A percentile compares a stretch with the other conserved stretches of the same genome.
These are phyloP conservation scores for Parnassius mnemosyne DNA, from an alignment of 2,888 invertebrate genomes.

Conservation along the genomic window DNA sequence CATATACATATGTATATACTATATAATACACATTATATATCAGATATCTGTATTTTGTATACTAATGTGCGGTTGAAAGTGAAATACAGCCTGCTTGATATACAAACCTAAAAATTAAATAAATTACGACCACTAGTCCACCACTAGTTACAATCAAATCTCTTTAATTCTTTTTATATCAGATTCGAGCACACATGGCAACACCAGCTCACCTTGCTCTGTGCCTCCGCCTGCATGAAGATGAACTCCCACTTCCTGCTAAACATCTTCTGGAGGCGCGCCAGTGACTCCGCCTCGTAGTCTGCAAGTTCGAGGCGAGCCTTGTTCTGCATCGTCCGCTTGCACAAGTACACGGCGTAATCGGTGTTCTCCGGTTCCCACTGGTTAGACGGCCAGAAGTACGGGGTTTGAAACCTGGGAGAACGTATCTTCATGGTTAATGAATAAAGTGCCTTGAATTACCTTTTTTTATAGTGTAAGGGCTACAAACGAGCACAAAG, in stretches of 20 bases:
- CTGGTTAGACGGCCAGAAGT: conserved; percentile 99
- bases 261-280: conserved; percentile 98
- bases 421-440: not conserved
- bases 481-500: too few relatives aligned
- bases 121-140: too few relatives aligned
- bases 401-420: conserved; percentile 95
- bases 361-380: conserved; percentile 99
- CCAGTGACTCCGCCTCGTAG: conserved; percentile 99
- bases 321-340: conserved; percentile 99
- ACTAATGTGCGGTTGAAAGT: too few relatives aligned
- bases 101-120: too few relatives aligned
- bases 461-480: too few relatives aligned
- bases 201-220: conserved; percentile 72
- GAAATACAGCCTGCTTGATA: too few relatives aligned
- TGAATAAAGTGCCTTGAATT: too few relatives aligned
- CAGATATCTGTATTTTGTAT: too few relatives aligned
- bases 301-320: conserved; percentile 98
- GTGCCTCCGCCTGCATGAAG: conserved; percentile 96
- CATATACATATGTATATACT: too few relatives aligned
- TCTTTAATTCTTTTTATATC: too few relatives aligned
- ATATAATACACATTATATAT: too few relatives aligned
- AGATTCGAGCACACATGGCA: not conserved
- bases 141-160: too few relatives aligned
- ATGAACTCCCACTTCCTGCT: conserved; percentile 99
- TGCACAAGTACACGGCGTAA: conserved; percentile 99